These are phyloP conservation scores for Biston stratarius DNA, from an alignment of 2,888 invertebrate species.

Conservation along the genomic window DNA sequence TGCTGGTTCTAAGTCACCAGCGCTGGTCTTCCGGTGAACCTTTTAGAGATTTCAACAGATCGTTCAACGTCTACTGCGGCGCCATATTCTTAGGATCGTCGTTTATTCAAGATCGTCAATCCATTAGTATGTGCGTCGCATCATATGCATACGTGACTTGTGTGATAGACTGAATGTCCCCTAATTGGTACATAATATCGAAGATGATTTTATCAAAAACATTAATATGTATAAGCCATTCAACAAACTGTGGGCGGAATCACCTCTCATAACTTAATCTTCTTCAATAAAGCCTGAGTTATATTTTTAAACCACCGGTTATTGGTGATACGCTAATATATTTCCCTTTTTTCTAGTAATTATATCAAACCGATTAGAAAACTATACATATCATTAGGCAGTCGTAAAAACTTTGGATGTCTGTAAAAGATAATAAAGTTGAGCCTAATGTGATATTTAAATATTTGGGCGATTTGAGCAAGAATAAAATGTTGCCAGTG, in stretches of 20 bases:
- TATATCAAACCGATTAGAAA: slow-evolving; percentile 46
- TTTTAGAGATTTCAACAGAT: no score
- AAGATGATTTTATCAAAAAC: no score
- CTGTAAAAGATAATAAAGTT: slow-evolving; percentile 39
- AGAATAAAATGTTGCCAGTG: slow-evolving; percentile 16
- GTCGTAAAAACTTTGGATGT: slow-evolving; percentile 40
- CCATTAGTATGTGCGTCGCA: no score
- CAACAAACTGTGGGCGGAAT: slow-evolving; percentile 9
- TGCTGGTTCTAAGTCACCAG: no score
- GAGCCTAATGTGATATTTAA: slow-evolving; percentile 42
- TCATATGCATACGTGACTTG: no score
- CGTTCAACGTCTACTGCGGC: no score
- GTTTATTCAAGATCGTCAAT: no score
- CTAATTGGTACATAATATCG: no score
- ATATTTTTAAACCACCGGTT: slow-evolving; percentile 51
- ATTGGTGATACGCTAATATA: slow-evolving; percentile 56
- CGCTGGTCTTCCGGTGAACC: no score
- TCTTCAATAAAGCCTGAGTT: slow-evolving; percentile 34
- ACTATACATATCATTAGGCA: slow-evolving; percentile 43
- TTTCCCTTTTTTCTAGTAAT: slow-evolving; percentile 53
- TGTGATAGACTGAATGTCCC: no score
- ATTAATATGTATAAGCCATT: no score
- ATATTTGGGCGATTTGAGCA: slow-evolving; percentile 30
- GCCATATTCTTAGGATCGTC: no score
- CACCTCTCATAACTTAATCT: slow-evolving; percentile 21